phyloP scores from a whole-genome alignment of 1,140 invertebrate genomes.

The Thalassaphorura encarpata region DNA sequence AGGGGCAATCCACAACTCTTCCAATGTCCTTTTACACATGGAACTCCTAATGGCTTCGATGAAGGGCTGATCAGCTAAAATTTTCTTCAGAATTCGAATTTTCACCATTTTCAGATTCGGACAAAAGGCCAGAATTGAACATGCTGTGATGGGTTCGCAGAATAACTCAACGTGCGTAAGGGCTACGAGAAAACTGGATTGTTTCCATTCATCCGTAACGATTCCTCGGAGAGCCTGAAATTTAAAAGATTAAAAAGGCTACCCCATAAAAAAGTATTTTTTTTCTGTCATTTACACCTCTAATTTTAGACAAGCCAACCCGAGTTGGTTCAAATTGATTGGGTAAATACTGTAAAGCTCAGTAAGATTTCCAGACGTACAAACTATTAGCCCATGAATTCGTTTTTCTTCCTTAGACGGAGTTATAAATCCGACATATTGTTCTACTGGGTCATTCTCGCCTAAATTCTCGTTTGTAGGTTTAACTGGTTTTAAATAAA shows the following conservation, averaged over 20 bases:
- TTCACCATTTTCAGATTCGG: conserved; percentile 12
- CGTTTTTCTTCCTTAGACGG: conserved; percentile 8
- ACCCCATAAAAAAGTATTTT: no score
- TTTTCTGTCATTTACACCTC: no score
- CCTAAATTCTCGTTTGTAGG: not conserved
- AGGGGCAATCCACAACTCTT: conserved; percentile 24
- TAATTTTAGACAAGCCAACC: conserved; percentile 8
- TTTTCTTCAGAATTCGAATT: conserved; percentile 8
- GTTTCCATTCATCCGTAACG: conserved; percentile 7
- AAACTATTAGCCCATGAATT: conserved; percentile 14
- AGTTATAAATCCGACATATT: conserved; percentile 4
- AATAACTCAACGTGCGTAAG: conserved; percentile 13
- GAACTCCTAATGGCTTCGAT: conserved; percentile 6
- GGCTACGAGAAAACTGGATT: conserved; percentile 8
- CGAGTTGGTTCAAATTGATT: conserved; percentile 16
- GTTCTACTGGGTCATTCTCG: not conserved
- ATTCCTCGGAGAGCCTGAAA: conserved; percentile 8
- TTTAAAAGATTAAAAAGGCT: no score
- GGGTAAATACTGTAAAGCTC: conserved; percentile 22
- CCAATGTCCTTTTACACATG: conserved; percentile 15
- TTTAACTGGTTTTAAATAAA: not conserved
- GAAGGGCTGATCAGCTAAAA: conserved; percentile 9
- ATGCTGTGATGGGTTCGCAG: conserved; percentile 1
- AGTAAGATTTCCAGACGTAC: conserved; percentile 1
- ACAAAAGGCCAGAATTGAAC: conserved; percentile 10